Percentiles rank a stretch among this genome's conserved stretches.
These are phyloP conservation scores for Pseudopodoces humilis DNA, from an alignment of 2,113 vertebrate species.

Conservation along the genomic window DNA sequence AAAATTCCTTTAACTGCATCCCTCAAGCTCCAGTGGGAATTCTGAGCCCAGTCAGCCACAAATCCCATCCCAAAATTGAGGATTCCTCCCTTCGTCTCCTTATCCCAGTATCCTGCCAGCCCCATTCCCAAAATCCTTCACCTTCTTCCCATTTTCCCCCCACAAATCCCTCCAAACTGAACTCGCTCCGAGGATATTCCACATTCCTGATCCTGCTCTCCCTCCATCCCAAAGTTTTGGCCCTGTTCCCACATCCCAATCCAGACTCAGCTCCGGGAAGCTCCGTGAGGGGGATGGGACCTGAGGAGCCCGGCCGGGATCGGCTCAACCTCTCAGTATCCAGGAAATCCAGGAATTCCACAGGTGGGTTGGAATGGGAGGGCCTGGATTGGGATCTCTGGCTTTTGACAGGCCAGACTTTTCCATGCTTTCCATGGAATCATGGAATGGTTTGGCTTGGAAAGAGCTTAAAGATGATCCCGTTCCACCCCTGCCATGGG, in stretches of 20 bases:
- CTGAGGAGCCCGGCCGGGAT: not conserved
- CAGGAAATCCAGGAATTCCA: accelerated
- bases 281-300: accelerated
- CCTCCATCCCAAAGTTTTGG: not conserved
- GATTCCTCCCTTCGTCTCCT: not conserved
- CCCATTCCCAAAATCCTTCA: not conserved
- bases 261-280: accelerated
- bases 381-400: not conserved
- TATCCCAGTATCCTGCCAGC: not conserved
- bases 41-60: not conserved
- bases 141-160: not conserved
- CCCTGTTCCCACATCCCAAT: accelerated
- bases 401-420: accelerated
- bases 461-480: not conserved
- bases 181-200: not conserved
- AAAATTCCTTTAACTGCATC: not conserved
- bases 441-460: not conserved
- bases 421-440: not conserved
- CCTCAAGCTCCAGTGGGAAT: not conserved
- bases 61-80: not conserved
- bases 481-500: accelerated
- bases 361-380: not conserved
- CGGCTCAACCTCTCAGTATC: accelerated
- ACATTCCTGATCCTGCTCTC: not conserved
- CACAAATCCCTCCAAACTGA: not conserved